Base-by-base conservation (phyloP, 1,140 invertebrate genomes). In the Colletes latitarsis region DNA sequence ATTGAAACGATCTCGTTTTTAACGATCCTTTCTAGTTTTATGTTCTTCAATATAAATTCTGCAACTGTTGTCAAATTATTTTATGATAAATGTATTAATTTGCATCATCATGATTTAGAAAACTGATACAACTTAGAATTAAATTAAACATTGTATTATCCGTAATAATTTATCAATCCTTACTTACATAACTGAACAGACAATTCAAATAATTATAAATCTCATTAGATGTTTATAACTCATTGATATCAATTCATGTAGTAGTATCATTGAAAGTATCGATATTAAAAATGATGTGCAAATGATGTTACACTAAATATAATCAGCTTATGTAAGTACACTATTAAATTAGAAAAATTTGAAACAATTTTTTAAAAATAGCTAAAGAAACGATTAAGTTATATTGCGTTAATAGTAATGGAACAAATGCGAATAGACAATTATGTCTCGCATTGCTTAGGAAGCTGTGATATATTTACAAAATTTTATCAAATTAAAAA, bases 1-100 rank as follows among this genome's bases (percentile, higher is more conserved):
- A 55, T 53, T 57, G 14, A 62, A 43, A 21, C 12, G 17, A 9
- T 21, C 9, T 52, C 53, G 14, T 39, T 17, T 60, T 49, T 21
- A 78, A 64, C 19, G 68, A 72, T 66, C 46, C 63, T 67, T 80
- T 75, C 71, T 67, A 52, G 30, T 75, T 58, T 46, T 3, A 49
- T 80, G 77, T 75, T 67, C 17, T 80, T 67, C 63, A 17, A 80
- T 80, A 30, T 74, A 58, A 64, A 80, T 49, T 58, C 46, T 75
- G 3, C 64, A 6, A 49, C 19, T 57, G 52, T 52, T 74, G 43
- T 66, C 72, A 39, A 80, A 66, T 74, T 73, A 73, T 41, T 6
- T 39, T 67, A 60, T 19, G 72, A 62, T 70, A 46, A 67, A 63
- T 76, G 64, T 46, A 30, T 68, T 19, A 68, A 30, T 57, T 75